Conservation (phyloP, 1,140 invertebrate genomes). For the Tetramorium parvispinum region DNA sequence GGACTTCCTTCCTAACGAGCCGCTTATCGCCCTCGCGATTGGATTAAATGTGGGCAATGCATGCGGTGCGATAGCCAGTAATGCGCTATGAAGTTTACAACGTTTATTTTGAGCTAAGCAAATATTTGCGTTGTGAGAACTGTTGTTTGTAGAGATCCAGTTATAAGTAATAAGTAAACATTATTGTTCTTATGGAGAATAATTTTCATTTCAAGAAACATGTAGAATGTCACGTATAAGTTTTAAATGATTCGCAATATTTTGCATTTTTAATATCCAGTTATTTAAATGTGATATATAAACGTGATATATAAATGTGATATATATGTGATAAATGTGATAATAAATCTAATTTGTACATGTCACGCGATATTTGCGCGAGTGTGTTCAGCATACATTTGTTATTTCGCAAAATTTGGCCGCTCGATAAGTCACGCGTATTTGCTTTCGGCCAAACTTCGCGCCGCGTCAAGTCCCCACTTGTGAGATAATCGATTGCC, state of each 20-base stretch:
- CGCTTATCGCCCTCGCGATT: background rate
- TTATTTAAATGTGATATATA: background rate
- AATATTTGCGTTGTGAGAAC: background rate
- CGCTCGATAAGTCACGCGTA: background rate
- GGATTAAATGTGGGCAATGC: background rate
- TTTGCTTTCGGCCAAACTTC: conserved; percentile 14
- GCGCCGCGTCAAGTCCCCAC: background rate
- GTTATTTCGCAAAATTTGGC: background rate
- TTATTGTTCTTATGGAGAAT: background rate
- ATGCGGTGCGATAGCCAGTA: background rate
- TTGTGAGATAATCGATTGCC: conserved; percentile 42
- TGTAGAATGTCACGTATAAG: background rate
- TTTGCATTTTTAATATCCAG: background rate
- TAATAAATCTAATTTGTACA: background rate
- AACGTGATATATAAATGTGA: no score
- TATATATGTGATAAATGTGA: no score
- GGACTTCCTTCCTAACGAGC: conserved; percentile 8
- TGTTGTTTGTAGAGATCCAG: background rate
- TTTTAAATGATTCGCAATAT: conserved; percentile 8
- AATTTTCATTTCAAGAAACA: background rate
- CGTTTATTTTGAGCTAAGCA: background rate
- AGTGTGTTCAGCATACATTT: background rate
- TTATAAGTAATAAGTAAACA: background rate
- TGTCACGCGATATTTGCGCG: background rate
- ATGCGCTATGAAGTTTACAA: background rate